phyloP scores from a whole-genome alignment of 2,888 invertebrate species.

The Caenorhabditis doughertyi region DNA sequence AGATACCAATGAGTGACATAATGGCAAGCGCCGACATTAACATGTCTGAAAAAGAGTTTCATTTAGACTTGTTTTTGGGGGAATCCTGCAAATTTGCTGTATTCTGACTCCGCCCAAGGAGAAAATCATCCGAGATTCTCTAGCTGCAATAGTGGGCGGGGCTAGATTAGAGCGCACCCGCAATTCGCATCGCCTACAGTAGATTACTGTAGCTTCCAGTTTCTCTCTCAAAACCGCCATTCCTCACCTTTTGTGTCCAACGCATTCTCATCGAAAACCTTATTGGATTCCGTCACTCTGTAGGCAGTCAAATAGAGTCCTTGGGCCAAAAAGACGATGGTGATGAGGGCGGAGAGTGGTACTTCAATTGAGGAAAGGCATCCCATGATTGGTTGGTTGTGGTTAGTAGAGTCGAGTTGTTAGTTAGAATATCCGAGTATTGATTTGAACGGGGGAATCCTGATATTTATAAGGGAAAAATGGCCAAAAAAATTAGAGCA shows the following conservation, averaged over 20 bases:
- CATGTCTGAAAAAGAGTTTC: slow-evolving; percentile 57
- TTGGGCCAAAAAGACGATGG: slow-evolving; percentile 21
- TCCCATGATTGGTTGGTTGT: slow-evolving; percentile 31
- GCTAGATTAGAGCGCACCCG: no score
- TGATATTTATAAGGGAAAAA: no score
- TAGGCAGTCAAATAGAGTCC: slow-evolving; percentile 26
- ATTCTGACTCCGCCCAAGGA: no score
- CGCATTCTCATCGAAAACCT: slow-evolving; percentile 13
- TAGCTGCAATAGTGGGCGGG: no score
- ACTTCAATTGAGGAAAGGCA: slow-evolving; percentile 39
- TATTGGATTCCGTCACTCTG: slow-evolving; percentile 27
- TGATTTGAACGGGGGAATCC: no score
- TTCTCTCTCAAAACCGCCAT: background rate
- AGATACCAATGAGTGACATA: slow-evolving; percentile 52
- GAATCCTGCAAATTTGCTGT: no score
- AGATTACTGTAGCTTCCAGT: no score
- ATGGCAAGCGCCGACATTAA: slow-evolving; percentile 31
- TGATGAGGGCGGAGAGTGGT: slow-evolving; percentile 33
- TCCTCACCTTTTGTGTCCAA: slow-evolving; percentile 28
- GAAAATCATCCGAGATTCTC: background rate
- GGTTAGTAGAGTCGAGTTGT: background rate
- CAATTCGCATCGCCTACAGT: no score
- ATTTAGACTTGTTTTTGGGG: no score
- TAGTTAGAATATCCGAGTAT: background rate
- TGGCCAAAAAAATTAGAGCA: no score